Evolutionary conservation across 2,797 vertebrate species (phyloP), one percentile per base, ranked within the genome.

Genomic region (Intellagama lesueurii): DNA sequence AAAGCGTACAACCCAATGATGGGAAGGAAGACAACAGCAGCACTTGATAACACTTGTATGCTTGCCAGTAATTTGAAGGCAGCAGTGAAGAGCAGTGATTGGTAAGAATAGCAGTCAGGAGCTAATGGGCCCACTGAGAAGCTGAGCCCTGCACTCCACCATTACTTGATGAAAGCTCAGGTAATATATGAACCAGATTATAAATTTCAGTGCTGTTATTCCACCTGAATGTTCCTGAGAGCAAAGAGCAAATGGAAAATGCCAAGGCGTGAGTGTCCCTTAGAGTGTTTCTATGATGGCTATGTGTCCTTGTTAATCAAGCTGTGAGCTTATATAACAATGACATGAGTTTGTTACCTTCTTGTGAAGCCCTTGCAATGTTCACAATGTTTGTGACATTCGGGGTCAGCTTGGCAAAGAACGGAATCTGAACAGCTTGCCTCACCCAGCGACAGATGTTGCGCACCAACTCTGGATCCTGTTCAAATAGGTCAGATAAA

Each of bases 401-500:
- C 91, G 99, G 98, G 95, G 98, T 99, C 97, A 99, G 96, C 93
- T 99, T 99, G 97, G 99, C 99, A 96, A 99, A 99, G 96, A 99
- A 99, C 0, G 98, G 98, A 94, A 99, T 96, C 93, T 77, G 96
- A 96, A 97, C 95, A 96, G 99, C 97, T 95, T 98, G 98, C 88
- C 98, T 98, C 90, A 99, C 98, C 98, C 99, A 99, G 88, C 98
- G 98, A 93, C 99, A 99, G 97, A 99, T 99, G 98, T 99, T 99
- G 90, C 98, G 97, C 89, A 99, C 98, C 96, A 99, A 96, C 94
- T 98, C 98, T 92, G 98, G 98, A 97, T 99, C 98, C 99, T 99
- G 95, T 96, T 95, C 96, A 97, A 97, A 97, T 95, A 97, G 96
- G 97, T 96, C 95, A 96, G 95, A 96, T 93, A 96, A 96, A 96